Evolutionary conservation across 2,113 vertebrate genomes (phyloP).

Genomic region (Orientallactaga bullata): DNA sequence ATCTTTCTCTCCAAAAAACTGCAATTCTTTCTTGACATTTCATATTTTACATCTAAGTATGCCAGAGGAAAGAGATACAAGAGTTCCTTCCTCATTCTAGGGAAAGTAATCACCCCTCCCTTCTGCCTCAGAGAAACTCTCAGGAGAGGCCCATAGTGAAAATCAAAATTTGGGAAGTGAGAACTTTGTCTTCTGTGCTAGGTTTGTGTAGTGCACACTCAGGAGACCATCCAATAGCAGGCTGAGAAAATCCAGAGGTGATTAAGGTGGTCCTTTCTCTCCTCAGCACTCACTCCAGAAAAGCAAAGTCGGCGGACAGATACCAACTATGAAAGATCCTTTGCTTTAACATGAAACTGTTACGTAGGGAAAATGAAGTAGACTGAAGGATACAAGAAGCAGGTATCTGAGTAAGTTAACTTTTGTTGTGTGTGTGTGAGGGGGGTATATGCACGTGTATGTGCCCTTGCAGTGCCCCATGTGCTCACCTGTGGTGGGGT

Average conservation of each 20-base stretch:
- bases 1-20: constrained; percentile 2
- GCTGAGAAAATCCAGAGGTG: background rate
- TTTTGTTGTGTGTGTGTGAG: background rate
- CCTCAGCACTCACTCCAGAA: background rate
- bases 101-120: background rate
- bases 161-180: background rate
- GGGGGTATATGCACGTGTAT: no score
- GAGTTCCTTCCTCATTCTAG: background rate
- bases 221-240: background rate
- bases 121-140: constrained; percentile 55
- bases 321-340: background rate
- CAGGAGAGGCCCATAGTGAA: background rate
- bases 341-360: constrained; percentile 23
- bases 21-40: constrained; percentile 40
- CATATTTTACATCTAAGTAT: constrained; percentile 51
- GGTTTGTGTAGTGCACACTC: background rate
- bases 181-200: background rate
- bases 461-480: no score
- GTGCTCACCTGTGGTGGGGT: no score
- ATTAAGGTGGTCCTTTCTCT: background rate
- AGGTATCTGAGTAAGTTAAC: background rate
- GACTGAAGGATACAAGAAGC: background rate
- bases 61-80: background rate
- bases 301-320: background rate
- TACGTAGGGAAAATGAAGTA: background rate